Percentiles rank a stretch among this genome's conserved stretches.
phyloP scores from a whole-genome alignment of 2,888 invertebrate species.

The Euspilapteryx auroguttella region DNA sequence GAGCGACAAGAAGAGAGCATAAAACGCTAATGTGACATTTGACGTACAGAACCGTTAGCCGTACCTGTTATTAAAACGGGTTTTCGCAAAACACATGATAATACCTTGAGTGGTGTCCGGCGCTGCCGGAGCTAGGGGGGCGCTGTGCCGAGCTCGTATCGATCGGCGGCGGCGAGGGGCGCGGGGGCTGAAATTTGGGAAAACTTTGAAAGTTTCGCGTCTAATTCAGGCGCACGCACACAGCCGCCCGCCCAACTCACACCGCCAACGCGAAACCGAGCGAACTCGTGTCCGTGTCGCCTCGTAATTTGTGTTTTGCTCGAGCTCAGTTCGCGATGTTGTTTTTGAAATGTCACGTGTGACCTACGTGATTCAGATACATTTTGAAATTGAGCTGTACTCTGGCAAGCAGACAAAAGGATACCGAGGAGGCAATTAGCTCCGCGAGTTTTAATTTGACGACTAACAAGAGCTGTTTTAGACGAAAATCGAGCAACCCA shows the following conservation, averaged over 20 bases:
- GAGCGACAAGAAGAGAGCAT: too few species aligned
- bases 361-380: conserved; percentile 24
- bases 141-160: conserved; percentile 45
- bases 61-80: too few species aligned
- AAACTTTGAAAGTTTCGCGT: conserved; percentile 63
- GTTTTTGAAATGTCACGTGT: conserved; percentile 48
- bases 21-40: not conserved
- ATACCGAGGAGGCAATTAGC: too few species aligned
- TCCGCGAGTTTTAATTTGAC: too few species aligned
- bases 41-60: not conserved
- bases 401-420: too few species aligned
- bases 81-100: not conserved
- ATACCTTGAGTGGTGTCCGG: conserved; percentile 30
- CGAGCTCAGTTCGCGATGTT: conserved; percentile 26
- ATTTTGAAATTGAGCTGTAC: conserved; percentile 11
- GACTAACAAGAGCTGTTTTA: too few species aligned
- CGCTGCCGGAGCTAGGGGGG: conserved; percentile 38
- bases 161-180: conserved; percentile 30
- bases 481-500: too few species aligned
- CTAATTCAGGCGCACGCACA: conserved; percentile 63
- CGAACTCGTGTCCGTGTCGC: conserved; percentile 12
- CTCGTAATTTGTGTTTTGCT: conserved; percentile 48
- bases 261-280: conserved; percentile 23
- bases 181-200: conserved; percentile 56
- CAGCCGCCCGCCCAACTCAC: conserved; percentile 28